Evolutionary conservation across 2,113 vertebrate species (phyloP), one percentile per base, ranked within the genome.

Genomic region (Chaetodon auriga): DNA sequence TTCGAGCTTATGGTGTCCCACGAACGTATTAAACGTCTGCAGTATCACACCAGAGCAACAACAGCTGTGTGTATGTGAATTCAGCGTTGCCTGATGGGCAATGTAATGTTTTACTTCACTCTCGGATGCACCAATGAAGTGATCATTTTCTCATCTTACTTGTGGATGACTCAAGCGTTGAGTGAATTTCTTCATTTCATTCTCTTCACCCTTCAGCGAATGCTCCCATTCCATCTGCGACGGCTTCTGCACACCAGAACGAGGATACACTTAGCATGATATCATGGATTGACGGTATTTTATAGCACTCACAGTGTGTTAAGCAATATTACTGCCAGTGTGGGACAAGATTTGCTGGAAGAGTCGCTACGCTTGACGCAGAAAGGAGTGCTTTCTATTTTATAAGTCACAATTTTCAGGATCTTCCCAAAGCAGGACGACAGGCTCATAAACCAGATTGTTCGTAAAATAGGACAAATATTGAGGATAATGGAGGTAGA

Each of bases 221-320:
- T 21, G 68, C 62, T 74, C 71, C 57, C 48, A 36, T 81, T 87
- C 84, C 75, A 87, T 90, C 77, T 84, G 84, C 53, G 68, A 65
- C 68, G 58, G 80, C 85, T 75, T 85, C 74, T 76, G 75, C 87
- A 79, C 87, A 65, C 70, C 75, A 84, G 75, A 76, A 89, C 78
- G 62, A 79, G 73, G 84, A 89, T 83, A 38, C n/a, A 68, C 85
- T 83, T 88, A 89, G 79, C 85, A 83, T 86, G 84, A 86, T 89
- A 85, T 84, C 74, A 81, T 77, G 87, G 85, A 85, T 85, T 69
- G 85, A 57, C 43, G 25, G 61, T 82, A 68, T 81, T 90, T 93
- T 87, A 89, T 85, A 72, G 80, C 73, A 19, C 87, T 86, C 84
- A 80, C 87, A 88, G 84, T 46, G 25, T 83, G 81, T 83, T 80